Conservation (phyloP, 2,888 invertebrate species). For the Euzetes globulus region DNA sequence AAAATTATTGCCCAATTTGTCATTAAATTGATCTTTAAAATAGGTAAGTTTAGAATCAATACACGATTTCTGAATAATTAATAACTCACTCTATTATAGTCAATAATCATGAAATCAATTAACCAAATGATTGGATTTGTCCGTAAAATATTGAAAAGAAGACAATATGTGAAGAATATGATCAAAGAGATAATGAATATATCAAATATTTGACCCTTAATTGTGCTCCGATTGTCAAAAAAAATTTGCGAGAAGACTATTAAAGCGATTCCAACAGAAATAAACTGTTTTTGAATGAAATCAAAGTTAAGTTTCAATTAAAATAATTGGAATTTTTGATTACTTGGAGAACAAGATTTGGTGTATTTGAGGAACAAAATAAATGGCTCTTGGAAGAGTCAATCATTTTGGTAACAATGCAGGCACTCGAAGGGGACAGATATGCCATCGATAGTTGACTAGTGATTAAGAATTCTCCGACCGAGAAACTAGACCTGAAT, state of each 20-base stretch:
- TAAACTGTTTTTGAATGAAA: neutral
- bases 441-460: constrained; percentile 3
- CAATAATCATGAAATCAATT: neutral
- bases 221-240: neutral
- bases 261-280: constrained; percentile 13
- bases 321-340: no score
- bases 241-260: neutral
- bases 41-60: neutral
- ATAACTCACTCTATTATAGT: neutral
- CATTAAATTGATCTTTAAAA: constrained; percentile 21
- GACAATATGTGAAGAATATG: neutral
- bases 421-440: neutral
- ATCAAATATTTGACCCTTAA: neutral
- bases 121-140: constrained; percentile 20
- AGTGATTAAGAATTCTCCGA: constrained; percentile 13
- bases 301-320: neutral
- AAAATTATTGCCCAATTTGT: constrained; percentile 16
- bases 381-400: neutral
- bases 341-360: constrained; percentile 15
- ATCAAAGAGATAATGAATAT: neutral
- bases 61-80: neutral
- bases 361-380: neutral
- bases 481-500: neutral
- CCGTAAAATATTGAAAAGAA: neutral
- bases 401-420: neutral